Base-by-base conservation (phyloP, 2,888 invertebrate species). In the Netelia melanura region DNA sequence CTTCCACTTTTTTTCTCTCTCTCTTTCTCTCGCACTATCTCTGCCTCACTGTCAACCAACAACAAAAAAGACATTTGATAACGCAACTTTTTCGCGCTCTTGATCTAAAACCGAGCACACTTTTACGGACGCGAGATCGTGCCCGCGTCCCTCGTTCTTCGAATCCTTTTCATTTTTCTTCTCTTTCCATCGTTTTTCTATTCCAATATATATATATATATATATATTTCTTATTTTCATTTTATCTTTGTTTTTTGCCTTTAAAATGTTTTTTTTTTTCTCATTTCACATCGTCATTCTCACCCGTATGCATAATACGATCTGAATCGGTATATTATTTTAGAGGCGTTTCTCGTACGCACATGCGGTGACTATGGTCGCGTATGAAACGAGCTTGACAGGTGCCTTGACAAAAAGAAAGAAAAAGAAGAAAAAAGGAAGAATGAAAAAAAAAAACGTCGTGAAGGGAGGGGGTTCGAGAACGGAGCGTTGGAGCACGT, bases 351-450 rank as follows among this genome's bases (percentile, higher is more conserved):
- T 58, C 58, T 72, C 87, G 88, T 88, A 88, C 84, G 86, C 90
- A 91, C 90, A 91, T 90, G 91, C 90, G 90, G 88, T 84, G 89
- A 89, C 90, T 17, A 58, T 72, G 43, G 89, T 89, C 89, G 88
- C 89, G 88, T 83, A 90, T 90, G 90, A 14, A 90, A 91, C 90
- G 90, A 91, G 90, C 90, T 91, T 93, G 93, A 93, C 93, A 93
- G 93, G 93, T 93, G 93, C 93, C 92, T 87, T 83, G 90, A 88
- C 88, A 92, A 92, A 92, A 92, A 86, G 92, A 91, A 88, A 86
- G 30, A 38, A 48, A 43, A 48, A 72, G 62, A 71, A 67, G 38
- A 65, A 67, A 64, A 48, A 86, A 48, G 86, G 87, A 90, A 90
- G 91, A 91, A 52, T 91, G 91, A 88, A 83, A 68, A 86, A 67